These are phyloP conservation scores for Thera britannica DNA, from an alignment of 2,888 invertebrate genomes.

Conservation along the genomic window DNA sequence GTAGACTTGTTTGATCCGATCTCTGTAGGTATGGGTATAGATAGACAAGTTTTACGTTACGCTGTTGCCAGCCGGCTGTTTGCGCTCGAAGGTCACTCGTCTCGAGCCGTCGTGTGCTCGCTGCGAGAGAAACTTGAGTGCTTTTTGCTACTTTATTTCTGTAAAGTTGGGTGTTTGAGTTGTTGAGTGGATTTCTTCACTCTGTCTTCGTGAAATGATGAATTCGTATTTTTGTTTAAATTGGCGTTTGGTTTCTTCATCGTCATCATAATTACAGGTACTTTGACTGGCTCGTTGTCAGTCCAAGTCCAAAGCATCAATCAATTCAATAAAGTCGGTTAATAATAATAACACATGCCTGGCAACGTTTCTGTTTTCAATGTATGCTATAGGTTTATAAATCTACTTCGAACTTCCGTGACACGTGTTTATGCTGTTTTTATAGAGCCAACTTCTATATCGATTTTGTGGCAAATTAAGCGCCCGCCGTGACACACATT, in stretches of 20 bases:
- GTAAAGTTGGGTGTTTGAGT: slow-evolving; percentile 37
- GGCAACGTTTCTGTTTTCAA: background rate
- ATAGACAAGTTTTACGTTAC: slow-evolving; percentile 65
- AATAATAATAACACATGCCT: background rate
- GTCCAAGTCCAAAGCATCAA: no score
- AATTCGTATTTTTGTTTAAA: slow-evolving; percentile 13
- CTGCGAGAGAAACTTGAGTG: slow-evolving; percentile 39
- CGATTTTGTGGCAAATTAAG: slow-evolving; percentile 31
- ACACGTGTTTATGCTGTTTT: slow-evolving; percentile 3
- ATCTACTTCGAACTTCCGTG: background rate
- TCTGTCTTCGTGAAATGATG: slow-evolving; percentile 25
- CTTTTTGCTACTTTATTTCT: slow-evolving; percentile 41
- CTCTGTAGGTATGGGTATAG: slow-evolving; percentile 56
- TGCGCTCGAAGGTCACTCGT: slow-evolving; percentile 74
- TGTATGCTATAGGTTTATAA: no score
- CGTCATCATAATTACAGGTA: slow-evolving; percentile 2
- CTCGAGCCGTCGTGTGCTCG: slow-evolving; percentile 43
- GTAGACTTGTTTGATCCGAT: slow-evolving; percentile 63
- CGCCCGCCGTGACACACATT: slow-evolving; percentile 35
- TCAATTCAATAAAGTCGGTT: background rate
- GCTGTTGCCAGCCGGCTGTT: slow-evolving; percentile 76
- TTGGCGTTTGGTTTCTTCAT: slow-evolving; percentile 9
- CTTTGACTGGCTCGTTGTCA: slow-evolving; percentile 9
- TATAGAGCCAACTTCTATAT: slow-evolving; percentile 17
- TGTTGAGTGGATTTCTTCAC: slow-evolving; percentile 32